Conservation (phyloP, 2,888 invertebrate species). For the Eupithecia subfuscata region DNA sequence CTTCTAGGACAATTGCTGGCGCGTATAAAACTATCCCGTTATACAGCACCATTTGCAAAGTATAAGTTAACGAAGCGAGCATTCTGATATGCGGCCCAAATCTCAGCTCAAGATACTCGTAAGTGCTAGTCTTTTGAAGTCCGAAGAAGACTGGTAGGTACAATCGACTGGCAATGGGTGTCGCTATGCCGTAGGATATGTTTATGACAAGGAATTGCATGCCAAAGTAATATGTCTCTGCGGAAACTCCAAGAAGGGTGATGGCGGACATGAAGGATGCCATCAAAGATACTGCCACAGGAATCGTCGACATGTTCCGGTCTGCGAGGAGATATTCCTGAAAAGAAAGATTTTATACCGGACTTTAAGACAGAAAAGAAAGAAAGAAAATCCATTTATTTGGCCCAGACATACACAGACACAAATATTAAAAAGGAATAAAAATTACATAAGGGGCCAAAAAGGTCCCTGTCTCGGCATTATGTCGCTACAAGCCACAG, state of each 20-base stretch:
- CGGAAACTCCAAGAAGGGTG: conserved; percentile 93
- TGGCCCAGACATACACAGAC: too few relatives aligned
- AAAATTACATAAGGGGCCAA: too few relatives aligned
- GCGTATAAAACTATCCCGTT: conserved; percentile 97
- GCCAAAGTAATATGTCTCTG: conserved; percentile 93
- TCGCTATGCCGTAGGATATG: conserved; percentile 88
- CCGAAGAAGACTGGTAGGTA: conserved; percentile 94
- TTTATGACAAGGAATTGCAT: conserved; percentile 92
- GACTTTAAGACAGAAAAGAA: too few relatives aligned
- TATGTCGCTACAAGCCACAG: too few relatives aligned
- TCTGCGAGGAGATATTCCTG: conserved; percentile 94
- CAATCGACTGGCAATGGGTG: conserved; percentile 89
- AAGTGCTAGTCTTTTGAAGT: conserved; percentile 93
- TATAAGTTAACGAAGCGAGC: conserved; percentile 92
- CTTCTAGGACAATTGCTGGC: conserved; percentile 94
- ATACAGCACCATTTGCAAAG: conserved; percentile 94
- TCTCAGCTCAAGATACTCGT: conserved; percentile 95
- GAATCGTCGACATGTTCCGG: conserved; percentile 90
- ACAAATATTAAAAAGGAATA: too few relatives aligned
- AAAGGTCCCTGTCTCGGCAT: too few relatives aligned
- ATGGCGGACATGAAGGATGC: conserved; percentile 98
- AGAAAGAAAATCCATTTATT: too few relatives aligned
- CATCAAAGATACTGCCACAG: conserved; percentile 95
- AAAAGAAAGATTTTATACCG: conserved; percentile 42
- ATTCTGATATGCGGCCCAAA: conserved; percentile 91